Evolutionary conservation across 1,140 invertebrate species (phyloP), one percentile per base, ranked within the genome.

Genomic region (Anadara kagoshimensis): DNA sequence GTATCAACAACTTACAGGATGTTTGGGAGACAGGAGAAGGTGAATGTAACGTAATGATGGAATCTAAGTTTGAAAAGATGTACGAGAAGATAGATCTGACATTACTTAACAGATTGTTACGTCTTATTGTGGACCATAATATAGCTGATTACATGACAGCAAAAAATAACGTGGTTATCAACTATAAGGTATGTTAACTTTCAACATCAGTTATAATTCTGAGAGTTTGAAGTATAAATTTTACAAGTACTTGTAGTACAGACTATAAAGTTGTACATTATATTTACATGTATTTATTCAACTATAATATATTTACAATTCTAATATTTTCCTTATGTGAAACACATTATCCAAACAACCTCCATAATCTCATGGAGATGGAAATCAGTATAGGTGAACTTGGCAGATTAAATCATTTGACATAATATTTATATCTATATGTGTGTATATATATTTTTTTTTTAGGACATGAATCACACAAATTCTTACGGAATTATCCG

Each of bases 91-190:
- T 99, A 78, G 98, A 99, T 92, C 92, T 99, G 83, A 99, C 98
- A 0, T 90, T 99, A 5, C 93, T 99, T 0, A 99, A 99, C 90
- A 93, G 98, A 89, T 89, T 99, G 68, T 90, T 99, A 4, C 93
- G 98, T 76, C 89, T 99, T 12, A 99, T 99, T 82, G 98, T 99
- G 3, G 98, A 99, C 91, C 98, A 99, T 90, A 99, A 99, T 86
- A 99, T 99, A 86, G 98, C 98, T 81, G 98, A 99, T 94, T 99
- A 99, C 87, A 99, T 99, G 97, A 99, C 98, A 1, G 97, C 98
- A 10, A 99, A 99, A 87, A 99, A 99, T 89, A 99, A 99, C 90
- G 97, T 99, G 29, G 96, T 99, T 26, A 99, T 99, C 68, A 99
- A 99, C 90, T 99, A 99, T 89, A 99, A 99, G 91, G 92, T 93